Base-by-base conservation (phyloP, 1,140 invertebrate species). In the Cepaea nemoralis region DNA sequence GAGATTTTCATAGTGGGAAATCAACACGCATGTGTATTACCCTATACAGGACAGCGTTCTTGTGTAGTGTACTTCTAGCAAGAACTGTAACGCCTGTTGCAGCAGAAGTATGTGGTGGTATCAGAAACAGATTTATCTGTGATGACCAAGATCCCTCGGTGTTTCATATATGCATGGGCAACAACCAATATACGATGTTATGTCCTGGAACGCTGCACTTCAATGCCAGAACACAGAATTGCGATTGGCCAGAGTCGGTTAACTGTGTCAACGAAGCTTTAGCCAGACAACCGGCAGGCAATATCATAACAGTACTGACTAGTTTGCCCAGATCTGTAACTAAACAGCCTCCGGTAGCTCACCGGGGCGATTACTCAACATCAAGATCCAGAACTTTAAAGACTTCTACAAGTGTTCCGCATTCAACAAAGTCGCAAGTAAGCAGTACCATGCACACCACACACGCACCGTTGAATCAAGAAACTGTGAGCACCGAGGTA, bases 231-330 rank as follows among this genome's bases (percentile, higher is more conserved):
- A 83, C 82, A 2, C 83, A 86, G 70, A 81, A 78, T 66, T 86
- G 85, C 45, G 85, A 86, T 82, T 86, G 85, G 85, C 85, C 85
- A 1, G 50, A 79, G 69, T 77, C 78, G n/a, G 83, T 83, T 16
- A 74, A 75, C 55, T 67, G 66, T 55, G 35, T 63, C 22, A 10
- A 73, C 0, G 39, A 73, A 6, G 0, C 70, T 14, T 31, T 2
- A 27, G 27, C 59, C 59, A 63, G 27, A 16, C 2, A 63, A 24
- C 2, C 50, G n/a, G 22, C 50, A 5, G 50, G 22, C 5, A 55
- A 14, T 2, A 2, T 55, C 50, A 3, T 22, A 55, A 14, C 8
- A 3, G 8, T 10, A 39, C 35, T 39, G 8, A 40, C 40, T 8
- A 1, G 1, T 14, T 40, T 19, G 22, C 33, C 69, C 37, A 73